phyloP scores from a whole-genome alignment of 2,888 invertebrate genomes.

The Heteromurus nitidus region DNA sequence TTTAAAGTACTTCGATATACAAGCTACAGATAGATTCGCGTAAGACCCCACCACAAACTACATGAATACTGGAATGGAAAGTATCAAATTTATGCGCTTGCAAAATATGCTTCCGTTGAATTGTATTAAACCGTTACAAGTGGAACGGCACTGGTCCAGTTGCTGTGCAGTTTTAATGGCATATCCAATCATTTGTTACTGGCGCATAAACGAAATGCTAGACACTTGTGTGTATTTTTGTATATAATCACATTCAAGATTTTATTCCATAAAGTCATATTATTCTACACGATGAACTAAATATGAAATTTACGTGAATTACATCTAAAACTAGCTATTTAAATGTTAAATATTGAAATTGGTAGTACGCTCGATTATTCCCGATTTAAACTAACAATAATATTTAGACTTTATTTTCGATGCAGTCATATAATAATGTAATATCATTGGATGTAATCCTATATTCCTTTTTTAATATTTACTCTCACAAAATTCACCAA shows the following conservation, averaged over 20 bases:
- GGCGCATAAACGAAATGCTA: too few relatives aligned
- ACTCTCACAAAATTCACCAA: conserved; percentile 26
- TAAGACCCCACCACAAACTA: too few relatives aligned
- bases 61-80: too few relatives aligned
- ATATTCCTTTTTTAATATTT: conserved; percentile 10
- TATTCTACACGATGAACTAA: conserved; percentile 40
- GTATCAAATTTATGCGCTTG: too few relatives aligned
- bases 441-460: conserved; percentile 26
- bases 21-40: too few relatives aligned
- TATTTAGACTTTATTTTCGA: conserved; percentile 48
- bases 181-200: too few relatives aligned
- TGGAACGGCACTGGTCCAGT: too few relatives aligned
- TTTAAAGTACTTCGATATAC: too few relatives aligned
- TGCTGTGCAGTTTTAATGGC: too few relatives aligned
- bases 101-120: too few relatives aligned
- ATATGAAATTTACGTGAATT: conserved; percentile 49
- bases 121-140: too few relatives aligned
- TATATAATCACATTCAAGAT: conserved; percentile 45
- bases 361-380: conserved; percentile 18
- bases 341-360: conserved; percentile 3
- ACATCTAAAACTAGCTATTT: neutral
- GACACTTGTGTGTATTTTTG: too few relatives aligned
- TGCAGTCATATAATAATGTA: conserved; percentile 44
- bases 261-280: conserved; percentile 52
- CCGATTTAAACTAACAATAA: conserved; percentile 21